Evolutionary conservation across 2,113 vertebrate species (phyloP), one percentile per base, ranked within the genome.

Genomic region (Cyprinodon brontotheroides): DNA sequence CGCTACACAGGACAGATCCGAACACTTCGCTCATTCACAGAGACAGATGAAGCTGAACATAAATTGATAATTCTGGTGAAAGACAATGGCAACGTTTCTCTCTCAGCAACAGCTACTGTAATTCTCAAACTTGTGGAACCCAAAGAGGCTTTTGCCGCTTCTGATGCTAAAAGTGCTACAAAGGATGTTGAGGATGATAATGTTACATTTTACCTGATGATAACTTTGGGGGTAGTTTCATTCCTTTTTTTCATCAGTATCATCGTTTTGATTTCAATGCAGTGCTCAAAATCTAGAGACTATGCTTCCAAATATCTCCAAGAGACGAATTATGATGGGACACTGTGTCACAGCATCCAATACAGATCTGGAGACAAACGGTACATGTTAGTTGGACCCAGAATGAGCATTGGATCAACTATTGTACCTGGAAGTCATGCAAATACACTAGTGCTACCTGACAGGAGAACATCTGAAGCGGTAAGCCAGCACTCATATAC

Each of bases 281-380:
- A 76, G 66, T 61, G 72, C 64, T 75, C 72, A 6, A 75, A 61
- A 61, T 38, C 72, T 15, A 66, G 79, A 65, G 86, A 91, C 70
- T 88, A 74, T 81, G 83, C 89, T 4, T 85, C 89, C 20, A 89
- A 92, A 75, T 68, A 68, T 68, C 41, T 75, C 0, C 65, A 50
- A 39, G 74, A 75, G 43, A 8, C 65, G 2, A 68, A 89, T 69
- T 87, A 84, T n/a, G 86, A 89, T 11, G 89, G 48, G 48, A 53
- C 48, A 53, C 48, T 53, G 4, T 53, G 48, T 53, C 88, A 93
- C 89, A 92, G 91, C 84, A 92, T 92, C 71, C 91, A 93, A 82
- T 93, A 92, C 83, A 87, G 87, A 85, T 90, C 91, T 0, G 91
- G 89, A 40, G 90, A 91, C 61, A 92, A 87, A 70, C 85, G 90